These are phyloP conservation scores for Phymanthus crucifer DNA, from an alignment of 92 coral and sea anemone genomes.

Conservation along the genomic window DNA sequence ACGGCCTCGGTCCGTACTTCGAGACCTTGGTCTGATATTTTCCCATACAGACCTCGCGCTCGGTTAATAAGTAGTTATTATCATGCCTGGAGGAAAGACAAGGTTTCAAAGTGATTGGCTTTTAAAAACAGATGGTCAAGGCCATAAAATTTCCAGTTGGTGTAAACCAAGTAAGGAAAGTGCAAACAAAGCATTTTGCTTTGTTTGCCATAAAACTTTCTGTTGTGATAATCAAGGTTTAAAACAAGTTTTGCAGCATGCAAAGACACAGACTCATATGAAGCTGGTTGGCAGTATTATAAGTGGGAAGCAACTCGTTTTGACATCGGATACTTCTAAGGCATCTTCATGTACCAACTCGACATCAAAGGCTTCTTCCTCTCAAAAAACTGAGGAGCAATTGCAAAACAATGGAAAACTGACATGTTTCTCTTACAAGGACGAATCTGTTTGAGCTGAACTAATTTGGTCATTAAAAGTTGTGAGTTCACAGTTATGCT, in stretches of 20 bases:
- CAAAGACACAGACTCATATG: slow-evolving; percentile 36
- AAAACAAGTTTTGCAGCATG: slow-evolving; percentile 43
- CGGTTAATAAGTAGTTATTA: too few species aligned
- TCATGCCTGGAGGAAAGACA: slow-evolving; percentile 40
- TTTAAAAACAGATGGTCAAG: slow-evolving; percentile 26
- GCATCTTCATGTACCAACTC: neutral
- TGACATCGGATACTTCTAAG: slow-evolving; percentile 32
- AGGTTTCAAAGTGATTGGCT: slow-evolving; percentile 24
- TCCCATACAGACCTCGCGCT: too few species aligned
- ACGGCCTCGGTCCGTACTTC: too few species aligned
- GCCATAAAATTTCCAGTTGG: slow-evolving; percentile 36
- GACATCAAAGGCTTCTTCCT: slow-evolving; percentile 18
- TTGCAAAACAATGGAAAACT: slow-evolving; percentile 23
- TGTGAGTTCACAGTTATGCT: slow-evolving; percentile 51
- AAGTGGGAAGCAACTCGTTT: slow-evolving; percentile 42
- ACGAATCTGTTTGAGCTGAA: neutral
- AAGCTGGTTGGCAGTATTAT: slow-evolving; percentile 26
- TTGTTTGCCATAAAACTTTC: slow-evolving; percentile 29
- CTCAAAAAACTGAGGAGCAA: slow-evolving; percentile 30
- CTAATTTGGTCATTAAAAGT: slow-evolving; percentile 42
- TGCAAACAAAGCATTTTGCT: slow-evolving; percentile 27
- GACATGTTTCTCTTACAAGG: slow-evolving; percentile 45
- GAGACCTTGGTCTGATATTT: too few species aligned
- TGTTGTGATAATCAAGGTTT: slow-evolving; percentile 35
- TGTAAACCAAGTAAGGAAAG: slow-evolving; percentile 36